Evolutionary conservation across 2,888 invertebrate genomes (phyloP).

Genomic region (Escarpia spicata): DNA sequence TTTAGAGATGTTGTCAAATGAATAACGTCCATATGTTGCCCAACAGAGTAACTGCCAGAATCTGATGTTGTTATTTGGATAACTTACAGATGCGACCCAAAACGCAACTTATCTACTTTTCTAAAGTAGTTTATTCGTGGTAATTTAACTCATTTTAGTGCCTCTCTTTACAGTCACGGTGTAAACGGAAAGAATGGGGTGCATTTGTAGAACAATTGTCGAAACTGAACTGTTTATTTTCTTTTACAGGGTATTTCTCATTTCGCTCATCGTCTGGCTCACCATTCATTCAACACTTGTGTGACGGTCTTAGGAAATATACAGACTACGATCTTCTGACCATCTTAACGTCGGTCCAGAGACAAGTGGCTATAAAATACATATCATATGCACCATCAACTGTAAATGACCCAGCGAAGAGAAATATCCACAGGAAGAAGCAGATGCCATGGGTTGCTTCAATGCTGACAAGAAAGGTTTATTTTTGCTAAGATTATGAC

Average conservation of each 20-base stretch:
- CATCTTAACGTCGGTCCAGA: neutral
- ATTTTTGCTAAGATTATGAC: neutral
- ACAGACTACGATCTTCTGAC: neutral
- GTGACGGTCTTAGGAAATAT: neutral
- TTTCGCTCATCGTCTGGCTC: neutral
- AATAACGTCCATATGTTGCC: too few relatives aligned
- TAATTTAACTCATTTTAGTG: neutral
- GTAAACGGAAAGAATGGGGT: neutral
- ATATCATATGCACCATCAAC: neutral
- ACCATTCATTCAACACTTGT: neutral
- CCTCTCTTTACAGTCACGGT: neutral
- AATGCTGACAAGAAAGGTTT: constrained; percentile 10
- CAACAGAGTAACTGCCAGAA: too few relatives aligned
- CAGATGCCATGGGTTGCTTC: constrained; percentile 3
- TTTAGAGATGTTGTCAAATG: too few relatives aligned
- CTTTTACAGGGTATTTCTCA: constrained; percentile 8
- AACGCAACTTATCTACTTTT: too few relatives aligned
- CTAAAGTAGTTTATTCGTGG: too few relatives aligned
- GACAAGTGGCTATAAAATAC: neutral
- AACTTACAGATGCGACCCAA: too few relatives aligned
- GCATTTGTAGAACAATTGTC: neutral
- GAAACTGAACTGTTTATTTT: neutral
- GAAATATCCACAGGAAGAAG: neutral
- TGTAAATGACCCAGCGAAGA: neutral
- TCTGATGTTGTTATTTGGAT: too few relatives aligned